Evolutionary conservation across 2,113 vertebrate genomes (phyloP).

Genomic region (Poeciliopsis retropinna): DNA sequence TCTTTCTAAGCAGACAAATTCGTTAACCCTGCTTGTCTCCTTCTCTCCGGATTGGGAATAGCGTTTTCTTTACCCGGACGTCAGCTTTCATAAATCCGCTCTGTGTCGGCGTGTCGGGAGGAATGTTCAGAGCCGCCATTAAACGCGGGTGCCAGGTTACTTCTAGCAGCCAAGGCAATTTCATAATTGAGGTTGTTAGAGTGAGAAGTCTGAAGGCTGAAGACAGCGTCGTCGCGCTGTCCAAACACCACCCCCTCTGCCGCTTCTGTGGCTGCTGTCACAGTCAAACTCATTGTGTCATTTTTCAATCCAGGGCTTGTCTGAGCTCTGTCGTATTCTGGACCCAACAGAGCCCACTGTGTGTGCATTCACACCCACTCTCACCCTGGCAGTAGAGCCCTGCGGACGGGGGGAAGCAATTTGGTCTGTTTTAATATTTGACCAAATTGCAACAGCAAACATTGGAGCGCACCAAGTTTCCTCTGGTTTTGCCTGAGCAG

Average conservation of each 20-base stretch:
- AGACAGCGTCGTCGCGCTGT: constrained; percentile 62
- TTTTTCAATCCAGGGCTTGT: constrained; percentile 68
- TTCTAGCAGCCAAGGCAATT: constrained; percentile 75
- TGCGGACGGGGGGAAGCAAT: constrained; percentile 70
- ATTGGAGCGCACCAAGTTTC: constrained; percentile 69
- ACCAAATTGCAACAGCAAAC: constrained; percentile 74
- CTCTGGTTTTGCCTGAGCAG: constrained; percentile 60
- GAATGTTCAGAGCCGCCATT: constrained; percentile 67
- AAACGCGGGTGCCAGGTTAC: constrained; percentile 65
- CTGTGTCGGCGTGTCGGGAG: constrained; percentile 36
- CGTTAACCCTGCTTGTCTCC: constrained; percentile 45
- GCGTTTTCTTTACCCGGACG: constrained; percentile 20
- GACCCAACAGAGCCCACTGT: constrained; percentile 66
- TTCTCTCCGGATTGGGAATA: constrained; percentile 4
- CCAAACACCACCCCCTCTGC: constrained; percentile 65
- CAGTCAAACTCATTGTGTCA: constrained; percentile 76
- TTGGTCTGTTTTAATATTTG: constrained; percentile 73
- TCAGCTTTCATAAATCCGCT: constrained; percentile 53
- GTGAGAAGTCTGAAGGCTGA: constrained; percentile 63
- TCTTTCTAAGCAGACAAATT: constrained; percentile 36
- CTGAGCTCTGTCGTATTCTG: constrained; percentile 48
- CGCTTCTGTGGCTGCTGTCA: constrained; percentile 60
- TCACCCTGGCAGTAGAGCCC: constrained; percentile 50
- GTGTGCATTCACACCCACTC: constrained; percentile 48
- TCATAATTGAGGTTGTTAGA: constrained; percentile 80